phyloP scores from a whole-genome alignment of 2,797 vertebrate genomes.

The Bovichtus variegatus region DNA sequence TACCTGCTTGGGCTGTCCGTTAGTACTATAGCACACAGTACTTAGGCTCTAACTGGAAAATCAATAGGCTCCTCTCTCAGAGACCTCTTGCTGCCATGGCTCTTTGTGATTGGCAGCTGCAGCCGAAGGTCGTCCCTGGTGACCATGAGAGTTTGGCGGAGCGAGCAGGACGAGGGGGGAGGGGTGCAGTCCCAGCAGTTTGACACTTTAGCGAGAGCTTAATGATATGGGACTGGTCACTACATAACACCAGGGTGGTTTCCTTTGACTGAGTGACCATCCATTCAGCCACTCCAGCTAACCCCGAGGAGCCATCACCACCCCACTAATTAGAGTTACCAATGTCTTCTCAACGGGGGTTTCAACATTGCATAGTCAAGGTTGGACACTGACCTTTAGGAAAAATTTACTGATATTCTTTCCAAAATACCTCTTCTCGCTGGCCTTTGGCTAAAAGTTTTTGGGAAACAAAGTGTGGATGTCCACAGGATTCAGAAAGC shows the following conservation, averaged over 20 bases:
- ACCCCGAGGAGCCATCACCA: constrained; percentile 70
- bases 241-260: constrained; percentile 68
- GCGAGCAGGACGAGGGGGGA: constrained; percentile 44
- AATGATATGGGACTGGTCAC: constrained; percentile 90
- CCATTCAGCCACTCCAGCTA: constrained; percentile 60
- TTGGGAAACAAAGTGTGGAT: background rate
- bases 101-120: constrained; percentile 91
- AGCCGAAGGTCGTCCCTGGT: constrained; percentile 82
- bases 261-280: constrained; percentile 71
- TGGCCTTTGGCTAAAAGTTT: constrained; percentile 20
- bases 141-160: constrained; percentile 86
- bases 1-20: constrained; percentile 97
- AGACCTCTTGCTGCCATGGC: constrained; percentile 92
- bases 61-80: constrained; percentile 94
- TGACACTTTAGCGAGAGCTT: constrained; percentile 94
- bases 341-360: constrained; percentile 65
- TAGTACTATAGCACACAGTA: constrained; percentile 97
- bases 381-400: constrained; percentile 65
- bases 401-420: constrained; percentile 22
- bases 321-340: constrained; percentile 77
- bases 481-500: background rate
- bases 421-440: constrained; percentile 8
- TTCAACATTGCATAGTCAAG: constrained; percentile 49
- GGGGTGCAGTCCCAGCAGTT: constrained; percentile 72
- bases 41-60: constrained; percentile 99